Evolutionary conservation across 2,797 vertebrate genomes (phyloP), one percentile per base, ranked within the genome.

Genomic region (Yasuhikotakia modesta): DNA sequence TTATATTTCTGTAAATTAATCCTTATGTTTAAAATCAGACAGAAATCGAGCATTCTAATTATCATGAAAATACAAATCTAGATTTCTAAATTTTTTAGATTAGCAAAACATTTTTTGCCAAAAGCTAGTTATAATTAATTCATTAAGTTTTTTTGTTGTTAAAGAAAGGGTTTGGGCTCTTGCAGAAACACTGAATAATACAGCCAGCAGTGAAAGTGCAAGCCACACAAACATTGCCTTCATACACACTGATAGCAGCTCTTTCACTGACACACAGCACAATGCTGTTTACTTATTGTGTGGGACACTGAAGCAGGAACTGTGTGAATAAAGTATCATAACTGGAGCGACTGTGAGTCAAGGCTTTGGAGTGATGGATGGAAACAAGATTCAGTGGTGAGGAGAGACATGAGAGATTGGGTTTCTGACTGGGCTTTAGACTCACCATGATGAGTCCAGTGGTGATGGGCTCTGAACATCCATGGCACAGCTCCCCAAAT

Each of bases 381-480:
- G 80, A 87, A 86, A 57, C 46, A 85, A 79, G 50, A 19, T 57
- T 4, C 55, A 16, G 64, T 72, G 82, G 79, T 79, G 85, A 83
- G 1, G 43, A 55, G 52, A 66, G 39, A 53, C 16, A 3, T 11
- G 16, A 14, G 5, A 48, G 67, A 58, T n/a, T 5, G 2, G 52
- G 61, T 60, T 55, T 65, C 43, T 3, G 27, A 32, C 11, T 39
- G 35, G 2, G 46, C 3, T 71, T 30, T 21, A 17, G 30, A 57
- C 95, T 95, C 90, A 99, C 97, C 97, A 99, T 98, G 91, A 99
- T 95, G 84, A 98, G 93, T 70, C 97, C 97, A 45, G 96, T 98
- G 90, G 93, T 95, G 93, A 99, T 99, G 17, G 95, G 95, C 89
- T 98, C 97, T 0, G 94, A 95, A 88, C 97, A 99, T 83, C 97